A percentile compares a stretch with the other conserved stretches of the same genome.
Evolutionary conservation across 2,888 invertebrate genomes (phyloP).

Genomic region (Oscheius myriophilus): DNA sequence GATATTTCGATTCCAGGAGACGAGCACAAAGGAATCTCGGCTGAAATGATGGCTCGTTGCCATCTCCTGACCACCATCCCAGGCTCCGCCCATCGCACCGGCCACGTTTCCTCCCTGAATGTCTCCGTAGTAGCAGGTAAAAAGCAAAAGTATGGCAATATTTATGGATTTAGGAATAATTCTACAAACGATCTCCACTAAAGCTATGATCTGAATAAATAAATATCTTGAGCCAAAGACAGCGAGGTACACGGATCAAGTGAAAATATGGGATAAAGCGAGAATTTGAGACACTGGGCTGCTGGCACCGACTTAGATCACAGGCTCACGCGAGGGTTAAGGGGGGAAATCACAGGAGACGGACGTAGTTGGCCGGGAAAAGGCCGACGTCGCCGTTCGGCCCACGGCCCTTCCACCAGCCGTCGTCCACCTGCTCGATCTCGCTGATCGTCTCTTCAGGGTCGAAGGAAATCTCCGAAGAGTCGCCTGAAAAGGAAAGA

Average conservation of each 20-base stretch:
- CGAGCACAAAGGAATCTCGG: conserved; percentile 20
- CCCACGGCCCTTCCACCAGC: conserved; percentile 89
- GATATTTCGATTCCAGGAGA: conserved; percentile 13
- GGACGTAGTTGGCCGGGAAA: conserved; percentile 94
- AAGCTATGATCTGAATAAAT: no score
- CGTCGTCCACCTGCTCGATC: conserved; percentile 88
- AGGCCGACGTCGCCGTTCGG: conserved; percentile 87
- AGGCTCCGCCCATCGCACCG: not conserved
- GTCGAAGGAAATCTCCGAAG: conserved; percentile 86
- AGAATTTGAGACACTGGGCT: no score
- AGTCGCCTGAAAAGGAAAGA: conserved; percentile 34
- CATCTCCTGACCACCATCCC: conserved; percentile 5
- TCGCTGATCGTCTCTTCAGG: conserved; percentile 90
- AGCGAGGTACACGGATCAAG: no score
- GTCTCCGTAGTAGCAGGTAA: conserved; percentile 29
- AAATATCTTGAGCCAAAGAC: no score
- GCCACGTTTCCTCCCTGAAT: conserved; percentile 22
- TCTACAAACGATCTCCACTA: no score
- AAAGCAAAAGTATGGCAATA: no score
- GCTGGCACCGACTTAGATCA: no score
- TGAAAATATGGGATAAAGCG: no score
- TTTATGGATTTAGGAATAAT: no score
- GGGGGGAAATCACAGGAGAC: conserved; percentile 75
- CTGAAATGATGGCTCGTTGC: conserved; percentile 13
- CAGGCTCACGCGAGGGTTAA: no score